phyloP scores from a whole-genome alignment of 2,113 vertebrate genomes.

The Neofelis nebulosa region DNA sequence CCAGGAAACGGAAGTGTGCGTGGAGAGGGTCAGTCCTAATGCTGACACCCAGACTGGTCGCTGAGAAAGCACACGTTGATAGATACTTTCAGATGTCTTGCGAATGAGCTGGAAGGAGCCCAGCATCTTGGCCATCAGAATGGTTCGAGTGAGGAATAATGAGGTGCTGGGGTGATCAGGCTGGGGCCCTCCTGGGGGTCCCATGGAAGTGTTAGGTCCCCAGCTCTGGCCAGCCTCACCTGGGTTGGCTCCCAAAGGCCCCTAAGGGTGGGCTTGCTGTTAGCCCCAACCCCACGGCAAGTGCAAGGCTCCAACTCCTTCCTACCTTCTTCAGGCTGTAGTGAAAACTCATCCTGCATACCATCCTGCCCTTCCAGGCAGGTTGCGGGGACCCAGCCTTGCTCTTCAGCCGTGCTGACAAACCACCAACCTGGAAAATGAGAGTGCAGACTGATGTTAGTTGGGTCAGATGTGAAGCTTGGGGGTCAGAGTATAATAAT shows the following conservation, averaged over 20 bases:
- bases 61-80: neutral
- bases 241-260: neutral
- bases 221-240: neutral
- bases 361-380: conserved; percentile 98
- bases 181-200: neutral
- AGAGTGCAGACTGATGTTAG: neutral
- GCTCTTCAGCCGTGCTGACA: conserved; percentile 95
- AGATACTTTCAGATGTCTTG: neutral
- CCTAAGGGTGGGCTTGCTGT: fast-evolving
- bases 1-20: neutral
- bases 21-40: neutral
- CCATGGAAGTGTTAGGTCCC: neutral
- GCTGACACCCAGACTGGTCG: neutral
- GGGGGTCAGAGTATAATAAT: fast-evolving
- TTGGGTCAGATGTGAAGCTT: neutral
- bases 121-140: neutral
- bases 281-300: neutral
- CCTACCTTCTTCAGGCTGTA: conserved; percentile 96
- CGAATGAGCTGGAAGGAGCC: neutral
- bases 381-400: conserved; percentile 98
- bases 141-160: neutral
- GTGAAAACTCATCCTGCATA: conserved; percentile 92
- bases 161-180: neutral
- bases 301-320: fast-evolving
- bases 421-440: conserved; percentile 96